Evolutionary conservation across 1,140 invertebrate genomes (phyloP).

Genomic region (Fopius arisanus): DNA sequence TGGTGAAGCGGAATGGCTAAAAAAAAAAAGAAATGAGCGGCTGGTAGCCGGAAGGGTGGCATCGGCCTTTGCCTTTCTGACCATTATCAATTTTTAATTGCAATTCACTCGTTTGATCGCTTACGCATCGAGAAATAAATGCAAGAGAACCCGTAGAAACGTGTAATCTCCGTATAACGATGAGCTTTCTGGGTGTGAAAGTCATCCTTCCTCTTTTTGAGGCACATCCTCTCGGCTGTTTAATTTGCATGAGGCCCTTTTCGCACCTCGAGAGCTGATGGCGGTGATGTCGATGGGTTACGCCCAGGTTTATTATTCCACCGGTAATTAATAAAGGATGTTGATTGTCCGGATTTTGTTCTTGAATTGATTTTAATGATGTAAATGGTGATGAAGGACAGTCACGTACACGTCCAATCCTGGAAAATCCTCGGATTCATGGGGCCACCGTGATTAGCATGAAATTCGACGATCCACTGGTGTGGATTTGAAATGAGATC

Average conservation of each 20-base stretch:
- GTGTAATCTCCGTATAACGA: conserved; percentile 33
- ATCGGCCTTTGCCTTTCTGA: conserved; percentile 13
- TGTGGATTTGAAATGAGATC: conserved; percentile 24
- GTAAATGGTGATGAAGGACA: neutral
- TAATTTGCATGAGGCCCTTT: conserved; percentile 28
- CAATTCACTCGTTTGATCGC: neutral
- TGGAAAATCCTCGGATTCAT: conserved; percentile 5
- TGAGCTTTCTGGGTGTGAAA: conserved; percentile 28
- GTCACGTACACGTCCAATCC: neutral
- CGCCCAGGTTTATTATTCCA: too few species aligned
- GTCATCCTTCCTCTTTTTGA: conserved; percentile 11
- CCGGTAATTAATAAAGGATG: too few species aligned
- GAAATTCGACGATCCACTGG: conserved; percentile 6
- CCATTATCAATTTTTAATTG: conserved; percentile 39
- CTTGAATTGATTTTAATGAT: neutral
- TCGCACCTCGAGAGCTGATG: neutral
- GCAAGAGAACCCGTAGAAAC: conserved; percentile 12
- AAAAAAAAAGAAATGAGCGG: neutral
- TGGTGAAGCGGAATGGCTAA: neutral
- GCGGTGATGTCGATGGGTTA: too few species aligned
- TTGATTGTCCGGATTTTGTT: neutral
- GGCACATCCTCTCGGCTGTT: neutral
- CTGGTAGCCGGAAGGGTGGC: conserved; percentile 3
- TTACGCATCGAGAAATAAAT: conserved; percentile 2
- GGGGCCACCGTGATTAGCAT: conserved; percentile 6